Percentiles rank a stretch among this genome's conserved stretches.
Evolutionary conservation across 2,113 vertebrate species (phyloP).

Genomic region (Bothrops jararaca): DNA sequence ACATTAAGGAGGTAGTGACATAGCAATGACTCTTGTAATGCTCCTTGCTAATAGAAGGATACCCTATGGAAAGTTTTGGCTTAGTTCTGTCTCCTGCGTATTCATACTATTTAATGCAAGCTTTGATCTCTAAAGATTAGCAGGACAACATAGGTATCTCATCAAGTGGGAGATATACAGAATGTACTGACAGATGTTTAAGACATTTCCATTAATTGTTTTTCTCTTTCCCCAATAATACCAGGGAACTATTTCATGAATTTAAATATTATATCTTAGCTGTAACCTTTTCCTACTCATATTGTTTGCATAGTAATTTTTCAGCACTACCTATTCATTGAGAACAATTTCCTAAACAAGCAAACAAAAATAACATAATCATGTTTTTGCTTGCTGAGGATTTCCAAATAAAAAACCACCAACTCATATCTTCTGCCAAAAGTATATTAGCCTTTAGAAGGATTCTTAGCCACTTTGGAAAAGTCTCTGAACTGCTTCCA

Average conservation of each 20-base stretch:
- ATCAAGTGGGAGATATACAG: not conserved
- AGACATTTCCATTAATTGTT: not conserved
- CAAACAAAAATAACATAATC: not conserved
- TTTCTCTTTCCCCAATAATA: not conserved
- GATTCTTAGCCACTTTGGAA: not conserved
- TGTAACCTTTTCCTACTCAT: not conserved
- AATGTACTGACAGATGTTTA: not conserved
- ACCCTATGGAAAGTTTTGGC: not conserved
- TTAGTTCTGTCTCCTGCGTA: not conserved
- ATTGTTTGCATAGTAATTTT: not conserved
- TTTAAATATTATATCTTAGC: not conserved
- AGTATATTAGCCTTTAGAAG: not conserved
- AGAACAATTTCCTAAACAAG: not conserved
- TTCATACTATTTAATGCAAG: not conserved
- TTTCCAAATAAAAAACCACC: not conserved
- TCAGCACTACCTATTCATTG: not conserved
- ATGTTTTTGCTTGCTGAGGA: not conserved
- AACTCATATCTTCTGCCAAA: not conserved
- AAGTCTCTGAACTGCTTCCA: not conserved
- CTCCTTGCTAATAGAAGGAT: not conserved
- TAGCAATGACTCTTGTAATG: not conserved
- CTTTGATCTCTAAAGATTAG: not conserved
- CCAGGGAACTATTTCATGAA: not conserved
- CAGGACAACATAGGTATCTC: not conserved
- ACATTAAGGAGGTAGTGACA: not conserved